phyloP scores from a whole-genome alignment of 2,113 vertebrate genomes.

The Aspidoscelis tigris region DNA sequence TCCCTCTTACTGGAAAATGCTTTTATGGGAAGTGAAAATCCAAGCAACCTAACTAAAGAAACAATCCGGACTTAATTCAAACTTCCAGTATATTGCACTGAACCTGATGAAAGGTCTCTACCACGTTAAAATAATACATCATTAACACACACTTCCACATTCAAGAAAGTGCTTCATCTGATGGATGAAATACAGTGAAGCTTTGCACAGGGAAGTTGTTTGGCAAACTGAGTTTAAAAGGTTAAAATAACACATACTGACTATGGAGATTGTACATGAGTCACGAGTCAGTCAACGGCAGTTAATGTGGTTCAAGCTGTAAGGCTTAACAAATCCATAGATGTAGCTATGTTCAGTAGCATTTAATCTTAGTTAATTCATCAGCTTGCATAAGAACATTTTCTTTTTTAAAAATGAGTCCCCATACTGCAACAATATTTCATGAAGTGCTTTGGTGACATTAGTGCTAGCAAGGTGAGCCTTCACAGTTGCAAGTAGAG shows the following conservation, averaged over 20 bases:
- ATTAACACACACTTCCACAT: background rate
- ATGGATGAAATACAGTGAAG: background rate
- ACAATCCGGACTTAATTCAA: background rate
- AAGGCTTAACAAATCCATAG: background rate
- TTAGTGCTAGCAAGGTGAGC: no score
- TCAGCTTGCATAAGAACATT: background rate
- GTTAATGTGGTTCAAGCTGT: background rate
- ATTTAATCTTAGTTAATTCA: background rate
- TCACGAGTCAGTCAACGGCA: background rate
- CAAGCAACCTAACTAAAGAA: background rate
- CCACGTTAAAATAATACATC: background rate
- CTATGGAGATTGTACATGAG: background rate
- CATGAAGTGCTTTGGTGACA: no score
- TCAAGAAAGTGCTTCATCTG: background rate
- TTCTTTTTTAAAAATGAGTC: no score
- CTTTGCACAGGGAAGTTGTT: background rate
- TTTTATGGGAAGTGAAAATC: background rate
- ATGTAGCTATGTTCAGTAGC: background rate
- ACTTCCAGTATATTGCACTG: background rate
- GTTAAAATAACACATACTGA: background rate
- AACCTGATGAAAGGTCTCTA: background rate
- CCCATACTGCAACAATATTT: no score
- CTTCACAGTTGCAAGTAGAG: no score
- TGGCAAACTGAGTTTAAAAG: background rate
- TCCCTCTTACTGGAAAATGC: background rate